Evolutionary conservation across 1,140 invertebrate genomes (phyloP), one percentile per base, ranked within the genome.

Genomic region (Bombus balteatus): DNA sequence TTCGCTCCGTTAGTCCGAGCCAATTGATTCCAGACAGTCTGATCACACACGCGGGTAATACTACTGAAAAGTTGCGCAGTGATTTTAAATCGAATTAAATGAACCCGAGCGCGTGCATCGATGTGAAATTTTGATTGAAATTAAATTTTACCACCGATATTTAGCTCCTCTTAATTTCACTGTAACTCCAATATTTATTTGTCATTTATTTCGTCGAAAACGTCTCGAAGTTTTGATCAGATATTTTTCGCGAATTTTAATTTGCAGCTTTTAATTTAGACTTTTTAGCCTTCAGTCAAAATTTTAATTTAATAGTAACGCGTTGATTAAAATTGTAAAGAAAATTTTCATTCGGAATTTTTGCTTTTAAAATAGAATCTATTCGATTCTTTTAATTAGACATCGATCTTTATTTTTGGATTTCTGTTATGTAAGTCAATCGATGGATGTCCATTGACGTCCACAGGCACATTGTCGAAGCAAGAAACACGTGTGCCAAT

Each of bases 401-500:
- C 1, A 28, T 59, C 25, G 9, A 28, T 59, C 9, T 59, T 53
- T 25, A 68, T 68, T 68, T 68, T 68, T 68, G 66, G 9, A 37
- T 25, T 37, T 68, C 9, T 68, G 3, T 68, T 25, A 37, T 0
- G 34, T 10, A 37, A 22, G 34, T 32, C 32, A 4, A 32, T 32
- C 6, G 15, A 15, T 8, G 28, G 12, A 15, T 13, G 22, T 39
- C 8, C 25, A 25, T 37, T 25, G 62, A 41, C 59, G 34, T 68
- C n/a, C 22, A 9, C 8, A 28, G 22, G 13, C 25, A 18, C n/a
- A 43, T 71, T 62, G 47, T 41, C 25, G 68, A 34, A 1, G 34
- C 65, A 70, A n/a, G 39, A 59, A 47, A 83, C 83, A 85, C 6
- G 41, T 18, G n/a, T 86, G 25, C n/a, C 47, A 66, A 87, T 79